Evolutionary conservation across 2,888 invertebrate genomes (phyloP), one percentile per base, ranked within the genome.

Genomic region (Caenorhabditis afra): DNA sequence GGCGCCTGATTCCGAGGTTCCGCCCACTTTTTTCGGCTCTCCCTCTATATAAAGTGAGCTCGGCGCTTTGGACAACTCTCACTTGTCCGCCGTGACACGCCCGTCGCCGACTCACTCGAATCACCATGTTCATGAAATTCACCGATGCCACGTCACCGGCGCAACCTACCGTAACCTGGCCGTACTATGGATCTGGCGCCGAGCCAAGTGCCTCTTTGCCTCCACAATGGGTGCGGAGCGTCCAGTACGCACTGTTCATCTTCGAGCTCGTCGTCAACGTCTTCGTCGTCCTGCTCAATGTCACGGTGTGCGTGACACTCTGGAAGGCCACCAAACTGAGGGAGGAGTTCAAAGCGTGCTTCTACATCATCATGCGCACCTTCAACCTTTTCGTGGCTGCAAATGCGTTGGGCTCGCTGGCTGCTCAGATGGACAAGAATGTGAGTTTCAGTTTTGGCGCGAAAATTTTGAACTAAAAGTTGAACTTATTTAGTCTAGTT

Each of bases 341-440:
- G 45, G 67, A 62, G 35, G 55, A 75, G 57, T 58, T 67, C 16
- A 44, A 75, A 67, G 75, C 67, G 0, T 75, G 75, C 29, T 75
- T 75, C 57, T 75, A 75, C 62, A 75, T 75, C 16, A 75, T 75
- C 53, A 75, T 75, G 75, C n/a, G 75, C 12, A 67, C 75, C 14
- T 75, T 67, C 37, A 75, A 16, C 39, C n/a, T 20, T 35, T 75
- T 75, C 18, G 65, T 62, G 29, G 57, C 62, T 7, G 35, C 57
- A 4, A 75, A 75, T 50, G 75, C 67, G 3, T 29, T 75, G 2
- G 75, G 75, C 23, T 49, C 67, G 18, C 39, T 75, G 5, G 41
- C 37, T 4, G 53, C 57, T 10, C 45, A 62, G 41, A 47, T 75
- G 61, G 49, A 67, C 22, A 45, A 67, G 49, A 20, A 35, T 61